These are phyloP conservation scores for Pelagia noctiluca DNA, from an alignment of 30 jellyfish, hydroid and myxozoan species.

Conservation along the genomic window DNA sequence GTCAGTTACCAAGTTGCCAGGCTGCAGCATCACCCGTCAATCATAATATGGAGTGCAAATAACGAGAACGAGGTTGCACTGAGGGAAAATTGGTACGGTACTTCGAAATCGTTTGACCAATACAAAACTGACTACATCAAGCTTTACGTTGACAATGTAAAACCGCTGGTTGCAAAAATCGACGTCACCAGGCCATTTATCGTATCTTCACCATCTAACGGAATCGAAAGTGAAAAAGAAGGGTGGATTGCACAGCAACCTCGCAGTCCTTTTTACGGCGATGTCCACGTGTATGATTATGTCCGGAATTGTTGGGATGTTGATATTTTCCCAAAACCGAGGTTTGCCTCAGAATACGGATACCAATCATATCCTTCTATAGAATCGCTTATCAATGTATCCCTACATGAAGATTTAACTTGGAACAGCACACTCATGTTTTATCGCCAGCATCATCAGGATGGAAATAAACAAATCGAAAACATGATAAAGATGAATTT, in stretches of 20 bases:
- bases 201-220: slow-evolving; percentile 96
- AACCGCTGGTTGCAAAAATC: slow-evolving; percentile 48
- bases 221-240: slow-evolving; percentile 57
- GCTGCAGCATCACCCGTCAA: slow-evolving; percentile 80
- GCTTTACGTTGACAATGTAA: slow-evolving; percentile 70
- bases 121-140: slow-evolving; percentile 54
- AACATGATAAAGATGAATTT: slow-evolving; percentile 70
- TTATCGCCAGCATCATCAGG: slow-evolving; percentile 89
- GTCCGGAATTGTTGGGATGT: slow-evolving; percentile 75
- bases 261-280: slow-evolving; percentile 81
- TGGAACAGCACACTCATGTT: slow-evolving; percentile 89
- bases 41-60: slow-evolving; percentile 92
- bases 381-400: slow-evolving; percentile 39
- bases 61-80: slow-evolving; percentile 96
- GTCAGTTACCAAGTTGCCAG: slow-evolving; percentile 68
- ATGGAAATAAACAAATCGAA: slow-evolving; percentile 80
- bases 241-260: slow-evolving; percentile 86
- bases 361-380: slow-evolving; percentile 90
- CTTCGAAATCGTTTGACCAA: background rate
- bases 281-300: slow-evolving; percentile 87
- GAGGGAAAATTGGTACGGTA: slow-evolving; percentile 80
- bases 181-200: slow-evolving; percentile 85
- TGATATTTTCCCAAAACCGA: slow-evolving; percentile 78
- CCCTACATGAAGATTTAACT: slow-evolving; percentile 42
- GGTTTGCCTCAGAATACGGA: slow-evolving; percentile 95